These are phyloP conservation scores for Distichodus sexfasciatus DNA, from an alignment of 2,797 vertebrate genomes.

Conservation along the genomic window DNA sequence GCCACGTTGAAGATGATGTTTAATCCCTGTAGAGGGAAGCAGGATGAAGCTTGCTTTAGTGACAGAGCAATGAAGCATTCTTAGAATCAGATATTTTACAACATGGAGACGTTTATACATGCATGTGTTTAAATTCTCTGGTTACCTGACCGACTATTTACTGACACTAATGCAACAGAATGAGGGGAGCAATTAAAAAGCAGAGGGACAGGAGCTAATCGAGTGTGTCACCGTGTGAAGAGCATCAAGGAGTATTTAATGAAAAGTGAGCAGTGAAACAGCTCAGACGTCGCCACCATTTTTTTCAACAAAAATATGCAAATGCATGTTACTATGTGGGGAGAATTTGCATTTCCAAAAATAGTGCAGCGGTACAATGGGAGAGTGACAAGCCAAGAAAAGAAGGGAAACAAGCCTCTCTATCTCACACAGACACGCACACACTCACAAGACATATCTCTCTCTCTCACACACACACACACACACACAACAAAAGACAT, in stretches of 20 bases:
- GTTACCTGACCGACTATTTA: no score
- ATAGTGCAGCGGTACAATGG: conserved; percentile 39
- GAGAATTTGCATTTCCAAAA: conserved; percentile 46
- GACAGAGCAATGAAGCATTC: not conserved
- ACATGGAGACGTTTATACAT: no score
- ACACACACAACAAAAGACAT: no score
- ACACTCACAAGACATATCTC: no score
- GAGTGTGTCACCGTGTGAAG: not conserved
- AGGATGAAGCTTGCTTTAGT: not conserved
- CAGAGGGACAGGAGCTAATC: not conserved
- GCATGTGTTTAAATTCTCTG: no score
- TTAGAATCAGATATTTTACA: no score
- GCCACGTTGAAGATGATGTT: conserved; percentile 98
- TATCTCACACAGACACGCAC: no score
- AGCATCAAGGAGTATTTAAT: not conserved
- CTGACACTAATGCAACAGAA: not conserved
- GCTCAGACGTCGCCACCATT: not conserved
- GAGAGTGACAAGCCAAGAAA: conserved; percentile 24
- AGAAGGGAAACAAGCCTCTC: conserved; percentile 11
- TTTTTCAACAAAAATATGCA: conserved; percentile 22
- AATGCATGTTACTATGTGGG: conserved; percentile 22
- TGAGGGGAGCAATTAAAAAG: not conserved
- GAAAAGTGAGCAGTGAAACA: not conserved
- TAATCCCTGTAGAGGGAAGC: conserved; percentile 79
- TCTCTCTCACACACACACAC: no score